Evolutionary conservation across 1,140 invertebrate species (phyloP), one percentile per base, ranked within the genome.

Genomic region (Leptinotarsa lineolata): DNA sequence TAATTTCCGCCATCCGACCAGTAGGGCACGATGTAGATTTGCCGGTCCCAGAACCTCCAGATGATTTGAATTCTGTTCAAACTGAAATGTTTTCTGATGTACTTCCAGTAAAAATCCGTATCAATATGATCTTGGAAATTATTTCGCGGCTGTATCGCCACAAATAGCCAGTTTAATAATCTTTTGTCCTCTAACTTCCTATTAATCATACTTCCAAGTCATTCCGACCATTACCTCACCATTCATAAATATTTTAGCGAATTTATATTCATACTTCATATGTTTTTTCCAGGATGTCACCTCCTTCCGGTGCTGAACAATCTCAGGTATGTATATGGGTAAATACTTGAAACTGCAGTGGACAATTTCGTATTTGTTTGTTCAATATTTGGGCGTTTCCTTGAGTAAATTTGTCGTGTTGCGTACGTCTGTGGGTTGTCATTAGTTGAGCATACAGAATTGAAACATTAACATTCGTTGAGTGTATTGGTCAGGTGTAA

Each of bases 291-390:
- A 95, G 93, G 93, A 83, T 88, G 95, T 79, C 94, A 93, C 82
- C 87, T 95, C 20, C 87, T 95, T 75, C 91, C 93, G 77, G 90
- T 93, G 79, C 87, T 95, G 70, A 93, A 91, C 84, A 93, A 93
- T 83, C 86, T 95, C 78, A 91, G 93, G 93, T 94, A 87, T 91
- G 89, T 80, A 21, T 22, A 61, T 20, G 20, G 46, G 22, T 18
- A 68, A 63, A 68, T 58, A 68, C 45, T 68, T 68, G n/a, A 58
- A 54, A 18, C 48, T 54, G 45, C 46, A 44, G 5, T 24, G n/a
- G 18, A 45, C 39, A 24, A 18, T 68, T 20, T 16, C 18, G 22
- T 66, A 21, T 44, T 15, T 54, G 67, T 68, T 68, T 68, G 44
- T 39, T 68, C 67, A 54, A 54, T 68, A 68, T 54, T 68, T 67